Percentiles rank a stretch among this genome's conserved stretches.
These are phyloP conservation scores for Heterodera filipjevi DNA, from an alignment of 2,888 invertebrate genomes.

Conservation along the genomic window DNA sequence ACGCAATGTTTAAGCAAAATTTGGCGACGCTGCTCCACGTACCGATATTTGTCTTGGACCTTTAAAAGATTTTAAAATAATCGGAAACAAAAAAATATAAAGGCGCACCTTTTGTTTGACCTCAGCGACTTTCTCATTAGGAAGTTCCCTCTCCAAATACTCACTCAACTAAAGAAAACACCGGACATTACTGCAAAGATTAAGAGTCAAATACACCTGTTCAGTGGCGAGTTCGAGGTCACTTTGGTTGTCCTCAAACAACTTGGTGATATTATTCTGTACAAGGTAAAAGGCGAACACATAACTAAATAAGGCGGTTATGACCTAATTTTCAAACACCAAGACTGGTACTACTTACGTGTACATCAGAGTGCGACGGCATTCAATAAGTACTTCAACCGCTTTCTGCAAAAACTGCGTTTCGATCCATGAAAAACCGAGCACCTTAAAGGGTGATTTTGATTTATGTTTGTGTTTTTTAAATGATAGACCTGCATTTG, in stretches of 20 bases:
- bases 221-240: conserved; percentile 87
- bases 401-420: conserved; percentile 98
- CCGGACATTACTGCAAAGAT: background rate
- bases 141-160: conserved; percentile 96
- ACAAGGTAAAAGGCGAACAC: conserved; percentile 97
- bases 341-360: conserved; percentile 66
- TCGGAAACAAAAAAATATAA: background rate
- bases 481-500: conserved; percentile 81
- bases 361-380: conserved; percentile 91
- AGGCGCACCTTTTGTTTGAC: conserved; percentile 85
- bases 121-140: conserved; percentile 85
- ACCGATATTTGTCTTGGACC: conserved; percentile 73
- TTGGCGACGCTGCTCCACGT: conserved; percentile 94
- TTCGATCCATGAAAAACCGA: conserved; percentile 90
- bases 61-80: conserved; percentile 23
- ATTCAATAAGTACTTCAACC: conserved; percentile 71
- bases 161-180: conserved; percentile 78
- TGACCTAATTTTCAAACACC: conserved; percentile 85
- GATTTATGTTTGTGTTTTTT: background rate
- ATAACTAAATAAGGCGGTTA: conserved; percentile 92
- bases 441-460: background rate
- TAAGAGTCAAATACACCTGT: conserved; percentile 69
- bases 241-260: conserved; percentile 78
- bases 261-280: conserved; percentile 89
- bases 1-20: conserved; percentile 93